These are phyloP conservation scores for Hormaphis cornu DNA, from an alignment of 1,140 invertebrate species.

Conservation along the genomic window DNA sequence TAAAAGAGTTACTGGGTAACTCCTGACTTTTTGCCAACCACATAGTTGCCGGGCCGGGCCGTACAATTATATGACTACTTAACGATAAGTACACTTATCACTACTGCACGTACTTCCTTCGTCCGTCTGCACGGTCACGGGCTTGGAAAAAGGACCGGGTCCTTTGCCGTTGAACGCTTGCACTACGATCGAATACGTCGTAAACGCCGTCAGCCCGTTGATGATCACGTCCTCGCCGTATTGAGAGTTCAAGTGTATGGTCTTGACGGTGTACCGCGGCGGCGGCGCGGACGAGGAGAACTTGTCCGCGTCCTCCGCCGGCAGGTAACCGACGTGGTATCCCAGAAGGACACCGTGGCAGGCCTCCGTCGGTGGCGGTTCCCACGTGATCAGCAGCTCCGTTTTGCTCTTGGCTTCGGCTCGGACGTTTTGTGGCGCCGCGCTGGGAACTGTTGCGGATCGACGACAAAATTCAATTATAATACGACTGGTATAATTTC, in stretches of 20 bases:
- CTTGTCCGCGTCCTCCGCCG: slow-evolving; percentile 36
- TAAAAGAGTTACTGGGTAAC: too few species aligned
- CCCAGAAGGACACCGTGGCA: slow-evolving; percentile 88
- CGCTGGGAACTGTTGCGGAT: slow-evolving; percentile 74
- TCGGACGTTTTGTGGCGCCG: slow-evolving; percentile 70
- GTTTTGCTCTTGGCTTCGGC: slow-evolving; percentile 81
- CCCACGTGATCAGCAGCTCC: slow-evolving; percentile 79
- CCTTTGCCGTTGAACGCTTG: slow-evolving; percentile 89
- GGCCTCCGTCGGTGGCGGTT: slow-evolving; percentile 72
- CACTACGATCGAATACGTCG: slow-evolving; percentile 79
- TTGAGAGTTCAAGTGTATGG: slow-evolving; percentile 54
- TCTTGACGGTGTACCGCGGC: slow-evolving; percentile 57
- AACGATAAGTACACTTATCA: too few species aligned
- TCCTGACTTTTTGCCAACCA: too few species aligned
- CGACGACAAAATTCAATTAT: too few species aligned
- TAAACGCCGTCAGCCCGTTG: slow-evolving; percentile 68
- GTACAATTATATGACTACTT: too few species aligned
- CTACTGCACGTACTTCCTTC: slow-evolving; percentile 90
- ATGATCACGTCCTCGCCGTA: slow-evolving; percentile 57
- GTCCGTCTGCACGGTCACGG: slow-evolving; percentile 70
- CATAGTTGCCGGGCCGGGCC: too few species aligned
- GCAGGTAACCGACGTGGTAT: slow-evolving; percentile 86
- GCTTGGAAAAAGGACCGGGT: slow-evolving; percentile 73
- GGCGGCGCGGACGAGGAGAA: slow-evolving; percentile 40
- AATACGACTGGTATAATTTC: too few species aligned